Base-by-base conservation (phyloP, 2,888 invertebrate species). In the Pristionchus arcanus region DNA sequence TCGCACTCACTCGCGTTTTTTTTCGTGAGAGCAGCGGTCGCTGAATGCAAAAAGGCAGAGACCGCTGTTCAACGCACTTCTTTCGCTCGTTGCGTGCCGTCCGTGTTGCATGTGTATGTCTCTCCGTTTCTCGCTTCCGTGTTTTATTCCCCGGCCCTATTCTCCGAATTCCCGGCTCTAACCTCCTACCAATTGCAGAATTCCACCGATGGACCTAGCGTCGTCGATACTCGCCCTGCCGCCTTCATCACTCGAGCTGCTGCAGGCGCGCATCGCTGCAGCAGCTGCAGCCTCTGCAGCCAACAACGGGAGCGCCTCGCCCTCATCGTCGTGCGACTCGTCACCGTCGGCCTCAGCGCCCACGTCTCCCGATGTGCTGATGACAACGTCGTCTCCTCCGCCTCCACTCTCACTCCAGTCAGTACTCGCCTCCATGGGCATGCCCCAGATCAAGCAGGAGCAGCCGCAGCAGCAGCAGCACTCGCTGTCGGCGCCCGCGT, bases 171-270 rank as follows among this genome's bases (percentile, higher is more conserved):
- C 34, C n/a, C 34, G 34, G 31, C 7, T 2, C 87, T 21, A 59
- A 31, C 15, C 49, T 0, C 2, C 77, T 0, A 25, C 74, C 2
- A 21, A 9, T 53, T 53, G 49, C 49, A 81, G 81, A 81, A 81
- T 49, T 81, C 42, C 81, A 81, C 81, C 81, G 88, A 88, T 88
- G 88, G 88, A 88, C 34, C 55, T 77, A 13, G 74, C 88, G 42
- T 53, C 88, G 28, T 88, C 77, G n/a, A 21, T 88, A 55, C 88
- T 68, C 42, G 21, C 53, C 25, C 28, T 87, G 16, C 87, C 87
- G n/a, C 87, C 37, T n/a, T 87, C 87, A 28, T 87, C 87, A 5
- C 68, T 88, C 66, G 74, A 71, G 37, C 34, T 25, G 77, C 77
- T 77, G 71, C 71, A 71, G 77, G 88, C 88, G 19, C 49, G 74